Conservation (phyloP, 2,797 vertebrate genomes). For the Pangasius krempfi region DNA sequence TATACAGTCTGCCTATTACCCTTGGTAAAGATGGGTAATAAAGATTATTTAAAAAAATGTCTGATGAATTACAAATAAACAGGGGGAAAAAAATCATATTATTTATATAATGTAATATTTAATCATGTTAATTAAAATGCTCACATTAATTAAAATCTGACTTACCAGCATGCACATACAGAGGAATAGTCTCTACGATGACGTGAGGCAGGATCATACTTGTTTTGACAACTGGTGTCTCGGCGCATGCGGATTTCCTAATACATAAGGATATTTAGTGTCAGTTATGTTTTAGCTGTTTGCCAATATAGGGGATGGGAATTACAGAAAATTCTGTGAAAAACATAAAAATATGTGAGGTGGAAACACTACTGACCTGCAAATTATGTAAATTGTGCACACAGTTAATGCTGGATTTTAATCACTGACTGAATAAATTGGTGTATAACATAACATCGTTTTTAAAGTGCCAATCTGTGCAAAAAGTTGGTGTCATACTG, state of each 20-base stretch:
- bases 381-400: background rate
- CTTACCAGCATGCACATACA: slow-evolving; percentile 94
- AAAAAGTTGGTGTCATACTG: background rate
- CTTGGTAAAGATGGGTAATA: background rate
- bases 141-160: background rate
- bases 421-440: background rate
- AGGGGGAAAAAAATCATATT: no score
- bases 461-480: background rate
- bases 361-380: background rate
- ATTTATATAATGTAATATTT: background rate
- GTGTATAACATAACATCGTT: background rate
- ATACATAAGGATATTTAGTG: background rate
- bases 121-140: background rate
- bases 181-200: slow-evolving; percentile 87
- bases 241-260: slow-evolving; percentile 81
- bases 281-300: background rate
- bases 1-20: background rate
- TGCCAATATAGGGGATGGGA: background rate
- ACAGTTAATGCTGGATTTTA: background rate
- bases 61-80: no score
- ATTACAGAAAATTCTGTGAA: background rate
- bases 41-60: background rate
- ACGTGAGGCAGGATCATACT: slow-evolving; percentile 87
- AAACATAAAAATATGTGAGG: background rate
- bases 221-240: slow-evolving; percentile 82